phyloP scores from a whole-genome alignment of 2,113 vertebrate genomes.

The Alectura lathami region DNA sequence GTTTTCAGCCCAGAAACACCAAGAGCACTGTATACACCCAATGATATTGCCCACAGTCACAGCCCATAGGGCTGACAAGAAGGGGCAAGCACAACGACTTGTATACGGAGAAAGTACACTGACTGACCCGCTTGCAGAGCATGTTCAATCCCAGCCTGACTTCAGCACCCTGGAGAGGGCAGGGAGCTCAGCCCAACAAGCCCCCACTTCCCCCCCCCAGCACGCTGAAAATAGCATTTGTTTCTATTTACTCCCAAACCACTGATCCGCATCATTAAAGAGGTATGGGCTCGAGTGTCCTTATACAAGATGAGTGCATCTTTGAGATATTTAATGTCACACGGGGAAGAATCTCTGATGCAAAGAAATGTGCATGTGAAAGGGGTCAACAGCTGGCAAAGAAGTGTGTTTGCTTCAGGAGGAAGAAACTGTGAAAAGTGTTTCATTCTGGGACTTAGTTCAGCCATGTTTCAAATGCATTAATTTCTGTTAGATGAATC shows the following conservation, averaged over 20 bases:
- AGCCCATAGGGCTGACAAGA: not conserved
- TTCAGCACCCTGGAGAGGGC: constrained; percentile 33
- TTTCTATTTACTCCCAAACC: not conserved
- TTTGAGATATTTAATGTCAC: not conserved
- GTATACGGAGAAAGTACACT: rapidly evolving
- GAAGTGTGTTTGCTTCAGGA: not conserved
- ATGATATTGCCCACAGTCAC: not conserved
- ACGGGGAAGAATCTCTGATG: not conserved
- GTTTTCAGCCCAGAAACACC: not conserved
- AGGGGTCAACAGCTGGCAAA: not conserved
- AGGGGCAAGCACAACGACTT: not conserved
- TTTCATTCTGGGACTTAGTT: too few relatives aligned
- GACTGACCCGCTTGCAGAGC: too few relatives aligned
- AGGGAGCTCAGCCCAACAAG: too few relatives aligned
- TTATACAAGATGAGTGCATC: not conserved
- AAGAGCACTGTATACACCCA: not conserved
- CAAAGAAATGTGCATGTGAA: not conserved
- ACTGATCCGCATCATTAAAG: not conserved
- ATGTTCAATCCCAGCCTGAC: rapidly evolving
- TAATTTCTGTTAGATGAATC: not conserved
- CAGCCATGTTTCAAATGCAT: not conserved
- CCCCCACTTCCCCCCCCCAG: not conserved
- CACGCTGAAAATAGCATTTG: not conserved
- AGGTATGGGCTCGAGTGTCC: not conserved
- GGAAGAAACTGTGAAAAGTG: not conserved